Percentiles rank a stretch among this genome's conserved stretches.
Conservation (phyloP, 2,888 invertebrate genomes). For the Harpalus rubripes region DNA sequence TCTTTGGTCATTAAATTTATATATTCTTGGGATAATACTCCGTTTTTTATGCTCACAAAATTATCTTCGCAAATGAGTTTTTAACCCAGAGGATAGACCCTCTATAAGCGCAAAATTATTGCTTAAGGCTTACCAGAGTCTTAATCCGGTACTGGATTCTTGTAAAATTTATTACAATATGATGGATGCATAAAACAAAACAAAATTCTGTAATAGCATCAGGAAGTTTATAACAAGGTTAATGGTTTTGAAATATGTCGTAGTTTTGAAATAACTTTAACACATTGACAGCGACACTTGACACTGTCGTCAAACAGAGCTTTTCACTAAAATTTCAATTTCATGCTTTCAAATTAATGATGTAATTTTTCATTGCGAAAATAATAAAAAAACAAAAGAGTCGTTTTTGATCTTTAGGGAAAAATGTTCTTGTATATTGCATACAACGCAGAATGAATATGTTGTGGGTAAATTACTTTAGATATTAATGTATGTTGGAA, state of each 20-base stretch:
- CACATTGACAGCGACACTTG: too few relatives aligned
- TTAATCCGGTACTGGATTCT: neutral
- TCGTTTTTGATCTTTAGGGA: conserved; percentile 35
- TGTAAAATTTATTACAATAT: neutral
- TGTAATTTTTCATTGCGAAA: conserved; percentile 17
- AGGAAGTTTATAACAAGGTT: too few relatives aligned
- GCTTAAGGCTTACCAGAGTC: too few relatives aligned
- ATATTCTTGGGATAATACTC: too few relatives aligned
- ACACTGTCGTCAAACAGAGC: neutral
- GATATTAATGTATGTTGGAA: conserved; percentile 20
- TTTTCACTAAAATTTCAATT: neutral
- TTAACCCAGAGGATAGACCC: too few relatives aligned
- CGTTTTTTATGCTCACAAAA: too few relatives aligned
- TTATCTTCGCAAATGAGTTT: too few relatives aligned
- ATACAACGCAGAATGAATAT: conserved; percentile 36
- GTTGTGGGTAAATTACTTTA: conserved; percentile 35
- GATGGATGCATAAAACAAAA: neutral
- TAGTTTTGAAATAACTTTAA: conserved; percentile 30
- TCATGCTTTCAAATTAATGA: conserved; percentile 43
- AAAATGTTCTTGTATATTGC: conserved; percentile 22
- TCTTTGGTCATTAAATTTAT: too few relatives aligned
- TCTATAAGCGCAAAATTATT: too few relatives aligned
- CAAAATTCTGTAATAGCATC: neutral
- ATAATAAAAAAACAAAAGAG: conserved; percentile 41
- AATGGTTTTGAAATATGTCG: conserved; percentile 6